These are phyloP conservation scores for Leptodactylus fallax DNA, from an alignment of 2,797 vertebrate species.

Conservation along the genomic window DNA sequence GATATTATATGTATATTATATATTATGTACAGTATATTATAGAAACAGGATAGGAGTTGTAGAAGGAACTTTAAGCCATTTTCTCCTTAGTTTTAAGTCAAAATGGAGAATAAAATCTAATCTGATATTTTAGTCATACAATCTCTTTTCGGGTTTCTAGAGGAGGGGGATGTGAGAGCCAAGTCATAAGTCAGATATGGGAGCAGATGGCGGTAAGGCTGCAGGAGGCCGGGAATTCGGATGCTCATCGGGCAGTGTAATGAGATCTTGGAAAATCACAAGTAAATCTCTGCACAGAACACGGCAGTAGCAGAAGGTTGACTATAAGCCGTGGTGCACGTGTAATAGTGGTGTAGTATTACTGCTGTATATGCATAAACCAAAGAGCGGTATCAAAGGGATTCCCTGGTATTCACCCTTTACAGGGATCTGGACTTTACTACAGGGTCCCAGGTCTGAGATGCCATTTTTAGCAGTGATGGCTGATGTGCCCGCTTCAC, in stretches of 20 bases:
- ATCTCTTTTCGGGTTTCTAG: constrained; percentile 19
- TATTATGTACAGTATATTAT: too few species aligned
- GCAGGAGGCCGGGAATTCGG: constrained; percentile 19
- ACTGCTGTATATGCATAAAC: background rate
- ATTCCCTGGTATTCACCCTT: too few species aligned
- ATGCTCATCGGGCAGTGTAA: constrained; percentile 48
- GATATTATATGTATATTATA: too few species aligned
- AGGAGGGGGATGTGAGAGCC: constrained; percentile 6
- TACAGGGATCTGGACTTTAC: too few species aligned
- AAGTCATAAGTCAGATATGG: constrained; percentile 48
- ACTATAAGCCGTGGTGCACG: background rate
- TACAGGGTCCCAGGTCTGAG: too few species aligned
- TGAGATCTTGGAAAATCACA: constrained; percentile 42
- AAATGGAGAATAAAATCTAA: background rate
- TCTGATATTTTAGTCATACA: constrained; percentile 33
- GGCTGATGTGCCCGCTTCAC: too few species aligned
- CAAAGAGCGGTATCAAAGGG: background rate
- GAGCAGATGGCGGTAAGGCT: constrained; percentile 34
- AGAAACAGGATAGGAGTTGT: background rate
- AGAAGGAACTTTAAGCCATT: background rate
- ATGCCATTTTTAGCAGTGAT: too few species aligned
- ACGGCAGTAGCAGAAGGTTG: background rate
- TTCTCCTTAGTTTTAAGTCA: background rate
- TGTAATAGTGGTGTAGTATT: background rate
- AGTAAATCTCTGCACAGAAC: constrained; percentile 32